A percentile compares a stretch with the other conserved stretches of the same genome.
phyloP scores from a whole-genome alignment of 2,888 invertebrate genomes.

The Neoitamus cyanurus region DNA sequence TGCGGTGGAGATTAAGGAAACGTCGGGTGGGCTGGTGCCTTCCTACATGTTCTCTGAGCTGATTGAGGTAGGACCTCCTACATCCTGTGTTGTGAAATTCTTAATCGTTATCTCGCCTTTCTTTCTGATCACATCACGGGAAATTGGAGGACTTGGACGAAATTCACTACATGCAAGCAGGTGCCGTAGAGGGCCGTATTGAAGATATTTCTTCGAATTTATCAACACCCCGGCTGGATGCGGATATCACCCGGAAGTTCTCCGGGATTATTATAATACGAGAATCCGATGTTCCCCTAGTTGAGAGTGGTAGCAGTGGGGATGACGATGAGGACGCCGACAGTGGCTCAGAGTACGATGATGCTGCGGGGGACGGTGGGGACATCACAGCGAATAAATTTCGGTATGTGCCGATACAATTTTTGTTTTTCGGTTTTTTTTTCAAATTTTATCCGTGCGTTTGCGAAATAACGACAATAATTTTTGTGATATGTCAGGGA shows the following conservation, averaged over 20 bases:
- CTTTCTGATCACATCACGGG: background rate
- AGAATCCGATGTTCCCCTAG: conserved; percentile 49
- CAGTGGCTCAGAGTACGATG: conserved; percentile 48
- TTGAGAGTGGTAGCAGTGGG: background rate
- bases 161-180: conserved; percentile 55
- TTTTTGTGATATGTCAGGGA: background rate
- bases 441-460: background rate
- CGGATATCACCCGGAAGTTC: conserved; percentile 50
- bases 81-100: background rate
- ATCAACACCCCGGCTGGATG: conserved; percentile 53
- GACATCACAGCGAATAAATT: conserved; percentile 12
- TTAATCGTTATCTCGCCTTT: background rate
- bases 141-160: conserved; percentile 45
- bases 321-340: conserved; percentile 37
- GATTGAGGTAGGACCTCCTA: conserved; percentile 55
- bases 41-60: conserved; percentile 61
- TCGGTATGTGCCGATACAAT: background rate
- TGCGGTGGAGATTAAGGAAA: background rate
- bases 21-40: background rate
- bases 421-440: background rate
- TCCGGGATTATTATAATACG: conserved; percentile 53
- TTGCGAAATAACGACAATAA: no score
- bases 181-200: conserved; percentile 59
- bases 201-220: conserved; percentile 60
- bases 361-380: background rate